Percentiles rank a stretch among this genome's conserved stretches.
phyloP scores from a whole-genome alignment of 2,888 invertebrate species.

The Epinotia ramella region DNA sequence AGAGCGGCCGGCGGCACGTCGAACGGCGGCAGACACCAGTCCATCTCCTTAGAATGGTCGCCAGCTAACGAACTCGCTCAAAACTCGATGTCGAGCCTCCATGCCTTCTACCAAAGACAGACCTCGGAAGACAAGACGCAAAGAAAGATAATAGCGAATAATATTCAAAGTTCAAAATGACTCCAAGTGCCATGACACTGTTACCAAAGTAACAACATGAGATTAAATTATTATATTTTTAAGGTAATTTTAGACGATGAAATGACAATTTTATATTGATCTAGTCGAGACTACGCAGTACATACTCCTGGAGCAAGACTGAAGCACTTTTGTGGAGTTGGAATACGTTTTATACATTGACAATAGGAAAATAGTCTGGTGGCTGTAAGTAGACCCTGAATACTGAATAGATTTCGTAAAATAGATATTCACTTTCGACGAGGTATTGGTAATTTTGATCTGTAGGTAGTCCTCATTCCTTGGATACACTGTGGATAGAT shows the following conservation, averaged over 20 bases:
- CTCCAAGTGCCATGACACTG: slow-evolving; percentile 77
- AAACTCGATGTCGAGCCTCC: slow-evolving; percentile 91
- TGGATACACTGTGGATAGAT: no score
- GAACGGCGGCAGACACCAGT: slow-evolving; percentile 85
- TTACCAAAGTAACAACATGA: slow-evolving; percentile 80
- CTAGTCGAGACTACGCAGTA: slow-evolving; percentile 72
- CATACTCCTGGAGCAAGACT: slow-evolving; percentile 65
- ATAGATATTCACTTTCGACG: no score
- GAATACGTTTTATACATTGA: slow-evolving; percentile 10
- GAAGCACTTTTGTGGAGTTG: slow-evolving; percentile 49
- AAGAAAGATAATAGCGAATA: slow-evolving; percentile 71
- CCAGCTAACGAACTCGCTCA: slow-evolving; percentile 90
- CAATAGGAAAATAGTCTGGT: slow-evolving; percentile 14
- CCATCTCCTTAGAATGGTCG: slow-evolving; percentile 91
- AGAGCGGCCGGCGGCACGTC: slow-evolving; percentile 83
- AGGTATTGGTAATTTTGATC: background rate
- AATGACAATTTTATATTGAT: slow-evolving; percentile 69
- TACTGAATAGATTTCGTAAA: background rate
- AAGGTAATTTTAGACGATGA: slow-evolving; percentile 48
- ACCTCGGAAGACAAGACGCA: slow-evolving; percentile 80
- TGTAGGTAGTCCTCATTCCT: background rate
- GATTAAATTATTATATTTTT: slow-evolving; percentile 61
- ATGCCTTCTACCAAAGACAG: slow-evolving; percentile 91
- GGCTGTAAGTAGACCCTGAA: slow-evolving; percentile 8
- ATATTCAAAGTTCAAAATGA: slow-evolving; percentile 63